phyloP scores from a whole-genome alignment of 2,888 invertebrate genomes.

The Phaonia tiefii region DNA sequence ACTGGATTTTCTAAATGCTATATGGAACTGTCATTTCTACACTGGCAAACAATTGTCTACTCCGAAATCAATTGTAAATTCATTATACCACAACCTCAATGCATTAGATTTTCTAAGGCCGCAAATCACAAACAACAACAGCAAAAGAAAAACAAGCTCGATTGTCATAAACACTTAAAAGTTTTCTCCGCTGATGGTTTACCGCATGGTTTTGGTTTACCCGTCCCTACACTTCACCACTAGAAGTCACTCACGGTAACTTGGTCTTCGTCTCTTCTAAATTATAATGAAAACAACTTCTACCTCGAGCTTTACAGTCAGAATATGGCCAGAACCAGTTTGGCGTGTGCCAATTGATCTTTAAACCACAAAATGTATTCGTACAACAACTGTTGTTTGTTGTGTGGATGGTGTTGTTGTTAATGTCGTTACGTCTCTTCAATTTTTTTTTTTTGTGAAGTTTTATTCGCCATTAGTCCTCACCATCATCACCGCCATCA shows the following conservation, averaged over 20 bases:
- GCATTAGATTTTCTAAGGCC: slow-evolving; percentile 1
- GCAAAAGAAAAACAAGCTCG: neutral
- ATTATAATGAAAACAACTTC: neutral
- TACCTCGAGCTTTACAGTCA: slow-evolving; percentile 3
- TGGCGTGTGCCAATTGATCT: slow-evolving; percentile 66
- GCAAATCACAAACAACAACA: neutral
- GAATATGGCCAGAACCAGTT: slow-evolving; percentile 55
- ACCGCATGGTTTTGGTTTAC: neutral
- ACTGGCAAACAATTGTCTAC: neutral
- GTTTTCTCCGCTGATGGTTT: neutral
- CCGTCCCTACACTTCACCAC: neutral
- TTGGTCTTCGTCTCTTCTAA: neutral
- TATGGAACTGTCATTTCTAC: slow-evolving; percentile 12
- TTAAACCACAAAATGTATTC: slow-evolving; percentile 34
- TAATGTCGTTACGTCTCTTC: slow-evolving; percentile 15
- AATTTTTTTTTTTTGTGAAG: neutral
- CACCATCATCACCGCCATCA: slow-evolving; percentile 61
- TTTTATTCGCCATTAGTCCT: slow-evolving; percentile 47
- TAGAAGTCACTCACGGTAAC: no score
- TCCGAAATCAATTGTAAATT: slow-evolving; percentile 11
- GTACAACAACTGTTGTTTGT: slow-evolving; percentile 32
- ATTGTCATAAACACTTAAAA: slow-evolving; percentile 36
- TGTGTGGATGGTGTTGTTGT: slow-evolving; percentile 8
- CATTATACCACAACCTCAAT: slow-evolving; percentile 11
- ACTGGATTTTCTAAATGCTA: slow-evolving; percentile 8